Conservation (phyloP, 2,113 vertebrate genomes). For the Micronycteris hirsuta region DNA sequence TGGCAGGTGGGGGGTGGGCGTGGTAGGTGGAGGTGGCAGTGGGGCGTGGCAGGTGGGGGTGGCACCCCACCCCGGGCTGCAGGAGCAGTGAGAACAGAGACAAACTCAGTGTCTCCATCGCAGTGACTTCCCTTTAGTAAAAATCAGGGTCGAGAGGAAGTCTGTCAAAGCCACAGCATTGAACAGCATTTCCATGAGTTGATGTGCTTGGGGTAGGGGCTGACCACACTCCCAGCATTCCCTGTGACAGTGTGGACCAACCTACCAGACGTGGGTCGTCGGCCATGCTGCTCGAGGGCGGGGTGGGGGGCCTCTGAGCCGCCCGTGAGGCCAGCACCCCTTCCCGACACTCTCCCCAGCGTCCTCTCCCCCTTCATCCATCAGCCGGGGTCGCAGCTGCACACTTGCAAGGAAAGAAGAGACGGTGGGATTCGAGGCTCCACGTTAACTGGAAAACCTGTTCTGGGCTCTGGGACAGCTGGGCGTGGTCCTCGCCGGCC, state of each 20-base stretch:
- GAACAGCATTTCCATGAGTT: no score
- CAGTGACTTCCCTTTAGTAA: rapidly evolving
- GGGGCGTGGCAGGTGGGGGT: neutral
- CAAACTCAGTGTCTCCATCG: neutral
- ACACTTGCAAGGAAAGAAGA: no score
- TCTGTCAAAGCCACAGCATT: neutral
- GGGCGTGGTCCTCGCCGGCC: no score
- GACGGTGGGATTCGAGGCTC: rapidly evolving
- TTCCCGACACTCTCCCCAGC: no score
- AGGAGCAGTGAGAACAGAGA: no score
- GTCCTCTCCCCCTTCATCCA: no score
- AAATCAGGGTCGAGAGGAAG: neutral
- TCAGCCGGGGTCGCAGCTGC: no score
- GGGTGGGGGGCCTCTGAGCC: no score
- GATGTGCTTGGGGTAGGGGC: neutral
- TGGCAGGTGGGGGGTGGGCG: no score
- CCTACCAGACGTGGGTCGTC: neutral
- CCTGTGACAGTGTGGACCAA: neutral
- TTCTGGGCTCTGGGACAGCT: no score
- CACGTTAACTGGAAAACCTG: neutral
- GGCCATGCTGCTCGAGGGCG: rapidly evolving
- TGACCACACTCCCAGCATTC: neutral
- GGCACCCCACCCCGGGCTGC: rapidly evolving
- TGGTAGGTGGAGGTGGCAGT: neutral
- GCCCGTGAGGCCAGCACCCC: no score